Base-by-base conservation (phyloP, 2,797 vertebrate genomes). In the Cynodonichthys magdalenae region DNA sequence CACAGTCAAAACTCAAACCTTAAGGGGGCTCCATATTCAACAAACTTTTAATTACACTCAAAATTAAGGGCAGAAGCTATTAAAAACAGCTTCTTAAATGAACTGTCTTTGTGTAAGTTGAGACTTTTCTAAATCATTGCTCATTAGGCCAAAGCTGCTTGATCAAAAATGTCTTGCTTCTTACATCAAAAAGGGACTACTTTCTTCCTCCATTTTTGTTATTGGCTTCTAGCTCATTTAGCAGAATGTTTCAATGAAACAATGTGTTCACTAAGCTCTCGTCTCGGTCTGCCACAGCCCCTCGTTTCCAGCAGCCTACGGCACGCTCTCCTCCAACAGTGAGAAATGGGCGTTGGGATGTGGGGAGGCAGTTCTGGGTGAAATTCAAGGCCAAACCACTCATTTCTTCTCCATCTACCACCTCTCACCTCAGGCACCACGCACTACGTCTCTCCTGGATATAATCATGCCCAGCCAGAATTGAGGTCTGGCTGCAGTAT, bases 341-440 rank as follows among this genome's bases (percentile, higher is more conserved):
- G 86, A 87, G 75, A 85, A 89, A 90, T 87, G 81, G 75, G 77
- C 66, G 81, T 3, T 39, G 72, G 61, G 79, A 85, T 64, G 81
- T 24, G 55, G 59, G 69, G 76, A 84, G 60, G 77, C 71, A 78
- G 76, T 67, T 54, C 77, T 86, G 82, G 87, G 79, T 85, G 84
- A 88, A 85, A 90, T 80, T 84, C 86, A 91, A 90, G 87, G 87
- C 88, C 85, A 79, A 82, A 84, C 74, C 77, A 84, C 79, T 89
- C 80, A 78, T 77, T 73, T 86, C 75, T 86, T 72, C 75, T 79
- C 81, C 73, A 74, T 82, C 76, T 75, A 54, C 68, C 58, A 63
- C 77, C 74, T 84, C 77, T 77, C 79, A 86, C 83, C 74, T 83
- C 64, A 54, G 74, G 80, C 56, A 59, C 73, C 79, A 72, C 76